A percentile compares a stretch with the other conserved stretches of the same genome.
Conservation (phyloP, 2,888 invertebrate genomes). For the Thera britannica region DNA sequence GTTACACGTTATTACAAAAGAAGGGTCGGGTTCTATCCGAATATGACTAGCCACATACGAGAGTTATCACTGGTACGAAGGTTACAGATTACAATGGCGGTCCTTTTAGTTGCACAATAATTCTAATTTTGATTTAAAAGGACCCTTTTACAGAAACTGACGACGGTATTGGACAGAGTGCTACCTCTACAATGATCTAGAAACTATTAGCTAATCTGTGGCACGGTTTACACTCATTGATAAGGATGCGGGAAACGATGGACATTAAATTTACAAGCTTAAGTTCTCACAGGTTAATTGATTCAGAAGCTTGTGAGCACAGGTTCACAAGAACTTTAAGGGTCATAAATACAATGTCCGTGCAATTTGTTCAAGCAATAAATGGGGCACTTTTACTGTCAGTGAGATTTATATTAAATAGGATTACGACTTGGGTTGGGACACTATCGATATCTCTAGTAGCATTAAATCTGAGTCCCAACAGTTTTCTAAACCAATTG, state of each 20-base stretch:
- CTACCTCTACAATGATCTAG: background rate
- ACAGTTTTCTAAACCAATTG: constrained; percentile 54
- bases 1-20: constrained; percentile 59
- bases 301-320: constrained; percentile 18
- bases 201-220: constrained; percentile 11
- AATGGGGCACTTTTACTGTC: constrained; percentile 60
- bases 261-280: constrained; percentile 14
- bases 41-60: constrained; percentile 59
- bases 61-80: constrained; percentile 54
- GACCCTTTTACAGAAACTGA: constrained; percentile 32
- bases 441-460: constrained; percentile 57
- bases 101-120: constrained; percentile 54
- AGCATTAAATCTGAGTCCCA: constrained; percentile 60
- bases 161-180: constrained; percentile 15
- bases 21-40: constrained; percentile 58
- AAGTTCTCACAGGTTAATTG: constrained; percentile 17
- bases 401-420: constrained; percentile 53
- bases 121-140: constrained; percentile 50
- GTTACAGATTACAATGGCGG: constrained; percentile 48
- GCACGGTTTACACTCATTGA: constrained; percentile 25
- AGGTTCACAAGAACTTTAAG: constrained; percentile 23
- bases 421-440: constrained; percentile 40
- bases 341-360: constrained; percentile 22
- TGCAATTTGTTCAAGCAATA: constrained; percentile 49
- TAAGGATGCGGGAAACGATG: constrained; percentile 15